Evolutionary conservation across 2,888 invertebrate genomes (phyloP).

Genomic region (Oeneis ivallda): DNA sequence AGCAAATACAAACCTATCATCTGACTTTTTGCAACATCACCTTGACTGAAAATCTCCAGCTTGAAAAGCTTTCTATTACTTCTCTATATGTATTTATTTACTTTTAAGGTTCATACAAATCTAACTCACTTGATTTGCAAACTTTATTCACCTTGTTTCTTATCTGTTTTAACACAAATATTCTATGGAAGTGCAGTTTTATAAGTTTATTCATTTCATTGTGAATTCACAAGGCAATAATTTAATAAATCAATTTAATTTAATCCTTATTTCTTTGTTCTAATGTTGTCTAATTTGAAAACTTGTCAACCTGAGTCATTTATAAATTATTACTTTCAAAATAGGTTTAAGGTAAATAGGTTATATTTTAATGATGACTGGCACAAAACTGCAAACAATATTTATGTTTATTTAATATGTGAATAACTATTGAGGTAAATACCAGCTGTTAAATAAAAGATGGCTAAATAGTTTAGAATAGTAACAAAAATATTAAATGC

Average conservation of each 20-base stretch:
- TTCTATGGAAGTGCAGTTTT: constrained; percentile 26
- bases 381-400: not conserved
- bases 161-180: constrained; percentile 35
- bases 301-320: not conserved
- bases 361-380: not conserved
- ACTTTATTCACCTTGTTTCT: constrained; percentile 24
- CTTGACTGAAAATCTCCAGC: constrained; percentile 48
- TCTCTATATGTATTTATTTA: constrained; percentile 4
- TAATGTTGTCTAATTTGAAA: not conserved
- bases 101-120: constrained; percentile 38
- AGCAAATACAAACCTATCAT: constrained; percentile 48
- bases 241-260: not conserved
- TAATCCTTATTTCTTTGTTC: not conserved
- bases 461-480: not conserved
- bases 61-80: constrained; percentile 35
- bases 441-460: not conserved
- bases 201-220: constrained; percentile 24
- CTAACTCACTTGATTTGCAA: constrained; percentile 42
- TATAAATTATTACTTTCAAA: not conserved
- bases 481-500: not conserved
- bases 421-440: not conserved
- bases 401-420: not conserved
- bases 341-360: not conserved
- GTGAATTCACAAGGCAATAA: not conserved
- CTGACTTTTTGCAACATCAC: constrained; percentile 46